These are phyloP conservation scores for Sympetrum striolatum DNA, from an alignment of 2,888 invertebrate genomes.

Conservation along the genomic window DNA sequence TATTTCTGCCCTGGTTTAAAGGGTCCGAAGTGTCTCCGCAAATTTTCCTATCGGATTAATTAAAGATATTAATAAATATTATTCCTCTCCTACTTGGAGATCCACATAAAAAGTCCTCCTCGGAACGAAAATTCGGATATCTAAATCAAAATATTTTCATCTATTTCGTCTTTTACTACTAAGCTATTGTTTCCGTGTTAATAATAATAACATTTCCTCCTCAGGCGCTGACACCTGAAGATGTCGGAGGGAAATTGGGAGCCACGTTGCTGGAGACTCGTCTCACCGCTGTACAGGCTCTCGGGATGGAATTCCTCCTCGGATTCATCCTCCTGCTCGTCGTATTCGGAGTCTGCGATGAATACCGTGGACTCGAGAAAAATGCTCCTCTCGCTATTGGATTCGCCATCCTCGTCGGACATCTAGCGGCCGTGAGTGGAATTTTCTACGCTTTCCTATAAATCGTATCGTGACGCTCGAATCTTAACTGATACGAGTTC, in stretches of 20 bases:
- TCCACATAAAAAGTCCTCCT: too few species aligned
- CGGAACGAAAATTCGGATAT: too few species aligned
- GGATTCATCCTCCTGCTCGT: constrained; percentile 88
- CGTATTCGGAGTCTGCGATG: constrained; percentile 88
- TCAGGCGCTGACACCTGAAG: constrained; percentile 73
- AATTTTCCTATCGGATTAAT: too few species aligned
- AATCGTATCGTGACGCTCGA: not conserved
- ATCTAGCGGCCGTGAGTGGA: constrained; percentile 80
- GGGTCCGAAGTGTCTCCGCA: too few species aligned
- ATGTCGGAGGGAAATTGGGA: constrained; percentile 66
- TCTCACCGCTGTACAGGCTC: constrained; percentile 77
- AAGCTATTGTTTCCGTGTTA: too few species aligned
- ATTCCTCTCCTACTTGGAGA: too few species aligned
- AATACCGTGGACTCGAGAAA: constrained; percentile 79
- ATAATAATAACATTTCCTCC: constrained; percentile 36
- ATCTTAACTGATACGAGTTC: not conserved
- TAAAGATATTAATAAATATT: too few species aligned
- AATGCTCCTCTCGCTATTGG: constrained; percentile 89
- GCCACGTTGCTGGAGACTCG: constrained; percentile 69
- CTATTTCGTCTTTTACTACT: too few species aligned
- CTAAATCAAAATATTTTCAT: too few species aligned
- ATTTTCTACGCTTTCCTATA: not conserved
- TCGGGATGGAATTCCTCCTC: constrained; percentile 89
- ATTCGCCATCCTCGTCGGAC: constrained; percentile 82
- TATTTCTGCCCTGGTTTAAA: too few species aligned